These are phyloP conservation scores for Heliconius ethilla DNA, from an alignment of 2,888 invertebrate species.

Conservation along the genomic window DNA sequence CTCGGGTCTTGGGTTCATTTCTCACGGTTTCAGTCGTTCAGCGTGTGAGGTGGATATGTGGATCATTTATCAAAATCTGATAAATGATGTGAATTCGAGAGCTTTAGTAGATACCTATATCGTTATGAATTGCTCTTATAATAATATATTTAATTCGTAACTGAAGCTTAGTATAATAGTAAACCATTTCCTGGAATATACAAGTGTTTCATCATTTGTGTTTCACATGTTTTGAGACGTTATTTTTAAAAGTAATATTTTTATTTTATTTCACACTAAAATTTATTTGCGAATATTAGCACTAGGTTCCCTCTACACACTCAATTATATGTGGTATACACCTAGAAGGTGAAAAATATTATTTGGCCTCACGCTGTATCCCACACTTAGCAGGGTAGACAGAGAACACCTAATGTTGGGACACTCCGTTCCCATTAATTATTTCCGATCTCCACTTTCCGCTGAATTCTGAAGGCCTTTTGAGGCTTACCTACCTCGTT, in stretches of 20 bases:
- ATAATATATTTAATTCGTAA: background rate
- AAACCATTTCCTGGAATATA: background rate
- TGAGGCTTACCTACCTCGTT: too few relatives aligned
- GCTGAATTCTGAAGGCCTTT: too few relatives aligned
- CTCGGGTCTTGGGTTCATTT: conserved; percentile 4
- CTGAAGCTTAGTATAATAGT: background rate
- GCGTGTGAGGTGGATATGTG: conserved; percentile 10
- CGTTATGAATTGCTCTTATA: background rate
- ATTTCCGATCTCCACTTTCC: too few relatives aligned
- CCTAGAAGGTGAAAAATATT: background rate
- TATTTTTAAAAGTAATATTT: background rate
- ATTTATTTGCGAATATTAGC: too few relatives aligned
- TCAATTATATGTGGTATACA: background rate
- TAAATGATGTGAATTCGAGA: background rate
- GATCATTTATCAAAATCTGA: conserved; percentile 3
- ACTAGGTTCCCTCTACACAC: background rate
- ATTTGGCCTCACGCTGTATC: too few relatives aligned
- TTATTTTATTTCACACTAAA: too few relatives aligned
- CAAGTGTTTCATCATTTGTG: background rate
- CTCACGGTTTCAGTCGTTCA: conserved; percentile 23
- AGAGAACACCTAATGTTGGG: too few relatives aligned
- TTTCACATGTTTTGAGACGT: background rate
- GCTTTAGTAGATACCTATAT: background rate
- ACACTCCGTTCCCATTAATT: too few relatives aligned
- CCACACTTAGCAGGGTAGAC: too few relatives aligned